These are phyloP conservation scores for Thunnus thynnus DNA, from an alignment of 2,113 vertebrate genomes.

Conservation along the genomic window DNA sequence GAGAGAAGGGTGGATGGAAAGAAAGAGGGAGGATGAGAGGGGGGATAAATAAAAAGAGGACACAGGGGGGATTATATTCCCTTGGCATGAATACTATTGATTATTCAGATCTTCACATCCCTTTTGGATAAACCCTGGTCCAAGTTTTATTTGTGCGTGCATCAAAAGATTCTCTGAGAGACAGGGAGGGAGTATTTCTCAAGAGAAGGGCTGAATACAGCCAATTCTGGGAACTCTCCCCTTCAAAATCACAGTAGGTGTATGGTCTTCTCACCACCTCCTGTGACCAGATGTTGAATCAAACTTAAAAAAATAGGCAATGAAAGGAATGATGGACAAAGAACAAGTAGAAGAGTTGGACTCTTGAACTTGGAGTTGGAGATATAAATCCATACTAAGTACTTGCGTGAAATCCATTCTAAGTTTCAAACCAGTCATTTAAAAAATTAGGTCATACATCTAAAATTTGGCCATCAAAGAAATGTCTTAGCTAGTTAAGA, in stretches of 20 bases:
- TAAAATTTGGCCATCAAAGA: no score
- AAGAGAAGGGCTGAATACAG: background rate
- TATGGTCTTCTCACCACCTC: conserved; percentile 44
- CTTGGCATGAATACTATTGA: conserved; percentile 45
- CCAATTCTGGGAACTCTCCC: conserved; percentile 42
- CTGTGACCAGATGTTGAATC: conserved; percentile 73
- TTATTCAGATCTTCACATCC: conserved; percentile 57
- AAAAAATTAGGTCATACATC: no score
- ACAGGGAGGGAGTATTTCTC: conserved; percentile 22
- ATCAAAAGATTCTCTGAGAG: conserved; percentile 53
- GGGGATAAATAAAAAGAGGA: conserved; percentile 33
- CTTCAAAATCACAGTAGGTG: conserved; percentile 71
- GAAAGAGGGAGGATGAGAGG: conserved; percentile 34
- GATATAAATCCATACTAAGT: no score
- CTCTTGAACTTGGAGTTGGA: no score
- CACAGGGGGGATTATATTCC: conserved; percentile 36
- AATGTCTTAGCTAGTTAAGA: no score
- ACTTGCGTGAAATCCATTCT: no score
- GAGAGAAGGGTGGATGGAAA: background rate
- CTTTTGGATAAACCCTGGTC: conserved; percentile 54
- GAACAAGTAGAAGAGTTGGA: no score
- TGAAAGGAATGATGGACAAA: background rate
- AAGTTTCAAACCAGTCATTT: no score
- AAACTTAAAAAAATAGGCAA: conserved; percentile 19
- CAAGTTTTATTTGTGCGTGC: conserved; percentile 54